Conservation (phyloP, 2,113 vertebrate genomes). For the Apus apus region DNA sequence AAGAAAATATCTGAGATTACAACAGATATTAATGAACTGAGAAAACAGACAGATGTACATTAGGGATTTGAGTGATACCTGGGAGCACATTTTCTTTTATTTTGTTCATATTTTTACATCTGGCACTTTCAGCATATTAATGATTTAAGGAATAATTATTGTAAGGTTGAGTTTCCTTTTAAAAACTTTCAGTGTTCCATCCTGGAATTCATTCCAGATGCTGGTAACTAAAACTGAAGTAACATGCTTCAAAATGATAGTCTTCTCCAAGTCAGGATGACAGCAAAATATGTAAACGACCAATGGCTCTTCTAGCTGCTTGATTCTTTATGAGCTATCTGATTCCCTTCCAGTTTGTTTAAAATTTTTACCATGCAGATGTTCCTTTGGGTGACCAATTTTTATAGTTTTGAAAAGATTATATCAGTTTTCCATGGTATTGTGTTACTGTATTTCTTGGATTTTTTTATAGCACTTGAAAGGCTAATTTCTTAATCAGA, state of each 20-base stretch:
- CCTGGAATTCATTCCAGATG: conserved; percentile 86
- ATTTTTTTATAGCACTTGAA: conserved; percentile 79
- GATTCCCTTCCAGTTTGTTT: conserved; percentile 83
- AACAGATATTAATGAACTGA: conserved; percentile 66
- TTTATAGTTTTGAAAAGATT: conserved; percentile 87
- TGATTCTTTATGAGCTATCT: conserved; percentile 80
- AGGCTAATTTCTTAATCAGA: conserved; percentile 82
- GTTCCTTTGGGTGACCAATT: conserved; percentile 83
- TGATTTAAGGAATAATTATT: conserved; percentile 83
- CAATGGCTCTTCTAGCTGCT: conserved; percentile 66
- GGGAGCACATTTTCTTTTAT: conserved; percentile 67
- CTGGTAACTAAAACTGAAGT: conserved; percentile 79
- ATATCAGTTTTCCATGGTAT: conserved; percentile 86
- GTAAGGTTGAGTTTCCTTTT: conserved; percentile 79
- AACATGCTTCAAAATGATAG: conserved; percentile 74
- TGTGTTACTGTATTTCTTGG: conserved; percentile 86
- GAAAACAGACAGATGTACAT: conserved; percentile 66
- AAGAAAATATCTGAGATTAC: conserved; percentile 57
- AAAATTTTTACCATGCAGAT: conserved; percentile 82
- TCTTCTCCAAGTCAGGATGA: conserved; percentile 76
- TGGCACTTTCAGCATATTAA: conserved; percentile 75
- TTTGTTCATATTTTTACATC: conserved; percentile 68
- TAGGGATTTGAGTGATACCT: conserved; percentile 70
- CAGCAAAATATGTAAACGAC: conserved; percentile 74
- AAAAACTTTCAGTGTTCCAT: conserved; percentile 78